Conservation (phyloP, 2,797 vertebrate species). For the Scyliorhinus canicula region DNA sequence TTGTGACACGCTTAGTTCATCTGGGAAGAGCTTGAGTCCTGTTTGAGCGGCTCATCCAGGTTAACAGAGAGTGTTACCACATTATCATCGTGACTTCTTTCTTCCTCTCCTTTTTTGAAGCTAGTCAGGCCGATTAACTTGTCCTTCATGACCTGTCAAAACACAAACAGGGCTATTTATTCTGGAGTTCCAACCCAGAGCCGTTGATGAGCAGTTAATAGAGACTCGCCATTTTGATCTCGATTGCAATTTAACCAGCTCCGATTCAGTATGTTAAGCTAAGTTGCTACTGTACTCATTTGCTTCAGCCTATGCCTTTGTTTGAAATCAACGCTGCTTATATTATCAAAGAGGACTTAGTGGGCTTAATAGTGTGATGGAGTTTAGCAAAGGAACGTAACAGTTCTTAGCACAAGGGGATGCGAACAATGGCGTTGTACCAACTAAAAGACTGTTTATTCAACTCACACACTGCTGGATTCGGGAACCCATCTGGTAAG, state of each 20-base stretch:
- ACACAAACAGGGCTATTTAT: conserved; percentile 29
- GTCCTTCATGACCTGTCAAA: conserved; percentile 85
- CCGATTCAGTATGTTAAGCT: background rate
- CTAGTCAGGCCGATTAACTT: conserved; percentile 73
- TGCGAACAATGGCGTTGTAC: background rate
- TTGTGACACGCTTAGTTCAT: background rate
- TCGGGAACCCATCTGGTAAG: background rate
- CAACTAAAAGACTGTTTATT: background rate
- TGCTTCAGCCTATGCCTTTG: background rate
- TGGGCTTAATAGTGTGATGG: background rate
- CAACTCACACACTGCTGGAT: background rate
- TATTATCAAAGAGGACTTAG: background rate
- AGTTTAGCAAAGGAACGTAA: background rate
- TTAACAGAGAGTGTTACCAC: conserved; percentile 64
- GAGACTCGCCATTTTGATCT: background rate
- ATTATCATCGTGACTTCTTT: conserved; percentile 85
- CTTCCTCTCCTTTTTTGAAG: conserved; percentile 86
- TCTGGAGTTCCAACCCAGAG: background rate
- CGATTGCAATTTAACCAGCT: background rate
- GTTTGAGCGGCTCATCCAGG: conserved; percentile 25
- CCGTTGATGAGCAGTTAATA: background rate
- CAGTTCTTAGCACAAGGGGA: background rate
- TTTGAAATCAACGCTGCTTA: background rate
- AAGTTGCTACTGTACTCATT: background rate
- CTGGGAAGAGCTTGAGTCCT: conserved; percentile 31